Evolutionary conservation across 1,140 invertebrate species (phyloP), one percentile per base, ranked within the genome.

Genomic region (Eupeodes corollae): DNA sequence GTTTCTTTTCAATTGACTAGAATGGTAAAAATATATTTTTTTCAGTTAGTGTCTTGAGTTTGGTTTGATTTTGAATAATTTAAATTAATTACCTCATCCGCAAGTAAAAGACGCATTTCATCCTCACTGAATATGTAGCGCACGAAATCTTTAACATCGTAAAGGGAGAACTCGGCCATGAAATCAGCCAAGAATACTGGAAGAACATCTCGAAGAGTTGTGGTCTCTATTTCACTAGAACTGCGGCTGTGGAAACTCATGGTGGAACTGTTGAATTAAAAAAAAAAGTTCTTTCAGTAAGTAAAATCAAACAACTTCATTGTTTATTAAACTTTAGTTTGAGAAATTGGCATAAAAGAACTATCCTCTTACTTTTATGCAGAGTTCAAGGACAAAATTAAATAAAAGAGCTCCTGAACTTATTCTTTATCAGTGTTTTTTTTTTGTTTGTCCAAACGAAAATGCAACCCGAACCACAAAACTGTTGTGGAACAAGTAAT

Each of bases 221-320:
- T 42, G 11, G 30, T 15, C 2, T 44, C 41, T 1, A 42, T 35
- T 35, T 52, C 51, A 34, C 44, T 52, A 1, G 44, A 49, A 40
- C 34, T 46, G 10, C 40, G 34, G 31, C 45, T 51, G 19, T 43
- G 47, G 10, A 37, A 32, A 26, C 34, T 52, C 51, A 52, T 52
- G 10, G 34, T 49, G 47, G 5, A 13, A 13, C 21, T 26, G 21
- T 26, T 26, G 21, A 26, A 26, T 5, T 3, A 26, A 26, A 8
- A 26, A 26, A 26, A 8, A 26, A 26, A 26, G 21, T 26, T 26
- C 3, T 3, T 26, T n/a, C n/a, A n/a, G 8, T 26, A 26, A 26
- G 21, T 26, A 26, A 26, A 26, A 26, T 3, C 3, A 26, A 26
- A 26, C 8, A 26, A 26, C 21, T 26, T 26, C 8, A 8, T 26